Evolutionary conservation across 1,140 invertebrate genomes (phyloP), one percentile per base, ranked within the genome.

Genomic region (Andricus grossulariae): DNA sequence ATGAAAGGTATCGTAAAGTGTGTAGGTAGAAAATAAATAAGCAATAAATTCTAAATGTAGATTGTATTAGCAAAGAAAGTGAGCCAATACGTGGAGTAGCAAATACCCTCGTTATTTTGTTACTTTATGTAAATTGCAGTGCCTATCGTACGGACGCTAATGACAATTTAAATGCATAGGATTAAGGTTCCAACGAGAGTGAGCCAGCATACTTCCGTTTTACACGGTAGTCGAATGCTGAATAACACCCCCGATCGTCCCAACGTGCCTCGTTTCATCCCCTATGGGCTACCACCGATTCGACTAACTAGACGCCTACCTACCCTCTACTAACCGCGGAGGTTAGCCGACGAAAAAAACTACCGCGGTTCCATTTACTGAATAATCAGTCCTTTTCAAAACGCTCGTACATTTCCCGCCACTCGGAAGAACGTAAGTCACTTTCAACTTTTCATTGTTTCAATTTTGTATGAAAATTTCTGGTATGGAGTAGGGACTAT

Each of bases 81-180:
- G n/a, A 66, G 15, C 60, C 15, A 66, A 39, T 66, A 66, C 25
- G 60, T 66, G 32, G 60, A 66, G 60, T 39, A 66, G 60, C 25
- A 66, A 66, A 66, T 39, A 32, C 25, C 25, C 60, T 66, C 32
- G 25, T 66, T 66, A 66, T 32, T 66, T 32, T 66, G 60, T 45
- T 66, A 66, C 25, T 66, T 66, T 66, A 66, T 66, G 60, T 66
- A 66, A 66, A 66, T 66, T 66, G 60, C 60, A 66, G 60, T 16
- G 39, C 21, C 51, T 32, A 52, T 73, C 51, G 51, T 52, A 39
- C 50, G 25, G 25, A 52, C 57, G 66, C 71, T 85, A 85, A 86
- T 86, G 84, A 85, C 84, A 82, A 86, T 86, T 86, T 86, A 86
- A 86, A 86, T 86, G 84, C 84, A 86, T 85, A 81, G 81, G 84